Conservation (phyloP, 2,888 invertebrate species). For the Eilema griseolum region DNA sequence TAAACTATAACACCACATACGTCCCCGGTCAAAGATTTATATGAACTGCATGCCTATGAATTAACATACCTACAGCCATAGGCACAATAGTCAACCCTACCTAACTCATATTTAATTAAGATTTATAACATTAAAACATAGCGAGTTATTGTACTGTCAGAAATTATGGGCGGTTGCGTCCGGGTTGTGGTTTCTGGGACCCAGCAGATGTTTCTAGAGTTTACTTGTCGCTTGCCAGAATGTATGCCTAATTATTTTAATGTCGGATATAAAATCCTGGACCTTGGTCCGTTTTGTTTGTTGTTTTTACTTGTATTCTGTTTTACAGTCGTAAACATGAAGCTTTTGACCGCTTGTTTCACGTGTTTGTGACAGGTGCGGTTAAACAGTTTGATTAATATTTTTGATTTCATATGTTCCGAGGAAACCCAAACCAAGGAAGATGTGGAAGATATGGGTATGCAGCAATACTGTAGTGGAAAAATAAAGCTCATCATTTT, state of each 20-base stretch:
- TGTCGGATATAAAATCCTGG: conserved; percentile 34
- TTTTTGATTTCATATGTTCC: neutral
- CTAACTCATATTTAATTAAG: conserved; percentile 76
- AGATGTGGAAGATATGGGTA: neutral
- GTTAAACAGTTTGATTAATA: neutral
- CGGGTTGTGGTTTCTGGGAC: conserved; percentile 47
- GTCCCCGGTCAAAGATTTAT: conserved; percentile 29
- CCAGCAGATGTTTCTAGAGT: conserved; percentile 58
- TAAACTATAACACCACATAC: conserved; percentile 12
- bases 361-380: neutral
- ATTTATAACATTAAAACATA: conserved; percentile 69
- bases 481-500: no score
- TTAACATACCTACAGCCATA: conserved; percentile 7
- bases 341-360: neutral
- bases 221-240: conserved; percentile 57
- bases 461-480: no score
- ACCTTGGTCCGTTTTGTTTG: conserved; percentile 11
- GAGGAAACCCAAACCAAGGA: neutral
- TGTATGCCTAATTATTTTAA: conserved; percentile 59
- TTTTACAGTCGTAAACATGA: neutral
- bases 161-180: conserved; percentile 49
- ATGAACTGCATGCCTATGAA: conserved; percentile 31
- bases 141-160: conserved; percentile 56
- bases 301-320: neutral
- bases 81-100: conserved; percentile 24